These are phyloP conservation scores for Leptodactylus fallax DNA, from an alignment of 2,797 vertebrate species.

Conservation along the genomic window DNA sequence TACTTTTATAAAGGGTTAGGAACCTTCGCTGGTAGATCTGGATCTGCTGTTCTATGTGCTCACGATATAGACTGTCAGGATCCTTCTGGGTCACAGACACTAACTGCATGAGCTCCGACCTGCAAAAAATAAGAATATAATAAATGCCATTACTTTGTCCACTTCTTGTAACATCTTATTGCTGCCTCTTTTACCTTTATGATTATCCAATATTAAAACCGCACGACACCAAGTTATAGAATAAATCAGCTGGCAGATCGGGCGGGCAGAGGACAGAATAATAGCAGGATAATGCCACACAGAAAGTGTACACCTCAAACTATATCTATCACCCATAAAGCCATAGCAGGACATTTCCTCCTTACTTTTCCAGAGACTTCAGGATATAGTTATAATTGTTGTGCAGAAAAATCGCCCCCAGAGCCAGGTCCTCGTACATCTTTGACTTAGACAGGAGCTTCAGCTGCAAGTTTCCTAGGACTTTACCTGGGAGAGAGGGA, in stretches of 20 bases:
- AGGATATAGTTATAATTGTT: conserved; percentile 99
- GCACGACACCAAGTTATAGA: too few species aligned
- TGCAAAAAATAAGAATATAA: conserved; percentile 63
- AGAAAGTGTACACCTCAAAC: too few species aligned
- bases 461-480: conserved; percentile 93
- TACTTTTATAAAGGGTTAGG: background rate
- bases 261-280: too few species aligned
- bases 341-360: background rate
- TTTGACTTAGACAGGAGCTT: conserved; percentile 97
- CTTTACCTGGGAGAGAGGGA: conserved; percentile 83
- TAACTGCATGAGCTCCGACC: conserved; percentile 95
- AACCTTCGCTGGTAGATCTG: conserved; percentile 94
- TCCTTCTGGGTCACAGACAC: conserved; percentile 94
- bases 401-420: conserved; percentile 95
- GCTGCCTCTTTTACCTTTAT: too few species aligned
- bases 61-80: conserved; percentile 86
- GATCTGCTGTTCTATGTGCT: conserved; percentile 94
- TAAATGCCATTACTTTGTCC: too few species aligned
- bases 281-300: too few species aligned
- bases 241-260: too few species aligned
- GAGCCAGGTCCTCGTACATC: conserved; percentile 93
- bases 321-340: background rate
- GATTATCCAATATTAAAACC: too few species aligned
- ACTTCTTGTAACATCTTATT: too few species aligned
- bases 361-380: conserved; percentile 94